Evolutionary conservation across 2,113 vertebrate species (phyloP), one percentile per base, ranked within the genome.

Genomic region (Anguilla rostrata): DNA sequence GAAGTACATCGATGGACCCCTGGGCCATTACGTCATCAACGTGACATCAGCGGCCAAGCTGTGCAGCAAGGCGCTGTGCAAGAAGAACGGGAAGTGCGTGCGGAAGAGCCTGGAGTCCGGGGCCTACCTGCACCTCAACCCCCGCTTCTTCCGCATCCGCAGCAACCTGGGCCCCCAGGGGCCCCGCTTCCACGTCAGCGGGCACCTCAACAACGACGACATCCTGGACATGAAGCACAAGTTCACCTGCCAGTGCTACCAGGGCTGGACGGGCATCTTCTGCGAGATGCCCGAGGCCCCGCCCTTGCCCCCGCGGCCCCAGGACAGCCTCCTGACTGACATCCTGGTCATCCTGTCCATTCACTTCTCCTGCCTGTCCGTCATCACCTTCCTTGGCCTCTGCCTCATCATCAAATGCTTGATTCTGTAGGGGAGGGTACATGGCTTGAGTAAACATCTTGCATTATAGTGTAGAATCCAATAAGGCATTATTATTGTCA

Each of bases 161-260:
- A 22, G n/a, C 53, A 90, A 0, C 20, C 79, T 18, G 4, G 88
- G 89, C 46, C 85, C 86, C 29, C 88, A 56, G 1, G 90, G 94
- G 0, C 89, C 92, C 29, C 93, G 88, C 39, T 96, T 97, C 87
- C 89, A 88, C 15, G 92, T 97, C 86, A 95, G 93, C 2, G 95
- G 96, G 16, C 90, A 94, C 46, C 92, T 91, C 41, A 95, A 93
- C 87, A 87, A 88, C 82, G 93, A 94, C 0, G 95, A 94, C 63
- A 88, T 95, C 75, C 90, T 93, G 82, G 91, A 92, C 85, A 97
- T 97, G 97, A 97, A 95, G 91, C 93, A 97, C 40, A 96, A 94
- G 84, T 98, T 98, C 90, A 90, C 92, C 86, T 99, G 98, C 82
- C 97, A 97, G 91, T 98, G 97, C 90, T 98, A 97, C 90, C 95